Conservation (phyloP, 2,113 vertebrate species). For the Oryctolagus cuniculus region mOryCun1.1 NC_091433.1:172540501-172541000, state of each 20-base stretch:
- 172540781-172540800: neutral
- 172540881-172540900: neutral
- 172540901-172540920: neutral
- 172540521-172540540: conserved; percentile 63
- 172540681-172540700: conserved; percentile 29
- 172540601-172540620: conserved; percentile 72
- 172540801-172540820: neutral
- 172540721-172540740: neutral
- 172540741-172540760: neutral
- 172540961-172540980: neutral
- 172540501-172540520: conserved; percentile 71
- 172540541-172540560: conserved; percentile 68
- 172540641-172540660: conserved; percentile 64
- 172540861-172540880: neutral
- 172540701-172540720: conserved; percentile 16
- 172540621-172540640: conserved; percentile 55
- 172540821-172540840: neutral
- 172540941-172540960: neutral
- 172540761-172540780: conserved; percentile 6
- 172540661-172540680: conserved; percentile 54
- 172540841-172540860: neutral
- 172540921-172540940: conserved; percentile 11
- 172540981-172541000: neutral
- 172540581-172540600: conserved; percentile 58
- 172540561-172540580: conserved; percentile 60